Evolutionary conservation across 2,797 vertebrate species (phyloP).

Genomic region (Sitta carolinensis): DNA sequence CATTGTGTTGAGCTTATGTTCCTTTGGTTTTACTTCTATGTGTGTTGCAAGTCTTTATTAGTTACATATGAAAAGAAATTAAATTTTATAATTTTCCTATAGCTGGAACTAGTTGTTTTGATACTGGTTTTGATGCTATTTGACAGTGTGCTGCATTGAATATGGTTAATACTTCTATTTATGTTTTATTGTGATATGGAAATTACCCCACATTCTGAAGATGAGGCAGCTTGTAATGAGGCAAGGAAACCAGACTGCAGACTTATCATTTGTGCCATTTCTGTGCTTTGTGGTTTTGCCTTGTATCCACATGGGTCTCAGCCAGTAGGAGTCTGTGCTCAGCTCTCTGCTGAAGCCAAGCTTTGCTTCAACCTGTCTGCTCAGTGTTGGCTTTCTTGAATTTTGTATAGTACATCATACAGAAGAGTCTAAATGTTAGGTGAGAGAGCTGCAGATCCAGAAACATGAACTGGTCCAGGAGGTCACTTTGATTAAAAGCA

Average conservation of each 20-base stretch:
- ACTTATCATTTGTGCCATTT: not conserved
- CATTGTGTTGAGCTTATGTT: not conserved
- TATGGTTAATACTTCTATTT: not conserved
- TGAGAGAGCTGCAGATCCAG: not conserved
- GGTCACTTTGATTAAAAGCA: not conserved
- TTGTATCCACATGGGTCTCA: not conserved
- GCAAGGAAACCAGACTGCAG: not conserved
- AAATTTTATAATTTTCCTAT: not conserved
- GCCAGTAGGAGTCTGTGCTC: not conserved
- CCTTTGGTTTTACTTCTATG: not conserved
- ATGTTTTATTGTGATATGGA: not conserved
- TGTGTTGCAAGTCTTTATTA: not conserved
- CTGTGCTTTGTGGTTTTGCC: not conserved
- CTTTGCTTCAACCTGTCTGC: not conserved
- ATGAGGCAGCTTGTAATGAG: not conserved
- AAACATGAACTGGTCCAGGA: not conserved
- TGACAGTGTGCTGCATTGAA: not conserved
- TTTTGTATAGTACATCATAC: not conserved
- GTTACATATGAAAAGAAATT: not conserved
- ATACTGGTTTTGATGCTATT: not conserved
- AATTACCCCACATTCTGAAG: not conserved
- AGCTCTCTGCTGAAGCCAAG: not conserved
- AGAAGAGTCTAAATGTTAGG: not conserved
- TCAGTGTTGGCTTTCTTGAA: not conserved
- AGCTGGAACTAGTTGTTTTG: not conserved